phyloP scores from a whole-genome alignment of 2,888 invertebrate genomes.

The Gerosis bhagava region DNA sequence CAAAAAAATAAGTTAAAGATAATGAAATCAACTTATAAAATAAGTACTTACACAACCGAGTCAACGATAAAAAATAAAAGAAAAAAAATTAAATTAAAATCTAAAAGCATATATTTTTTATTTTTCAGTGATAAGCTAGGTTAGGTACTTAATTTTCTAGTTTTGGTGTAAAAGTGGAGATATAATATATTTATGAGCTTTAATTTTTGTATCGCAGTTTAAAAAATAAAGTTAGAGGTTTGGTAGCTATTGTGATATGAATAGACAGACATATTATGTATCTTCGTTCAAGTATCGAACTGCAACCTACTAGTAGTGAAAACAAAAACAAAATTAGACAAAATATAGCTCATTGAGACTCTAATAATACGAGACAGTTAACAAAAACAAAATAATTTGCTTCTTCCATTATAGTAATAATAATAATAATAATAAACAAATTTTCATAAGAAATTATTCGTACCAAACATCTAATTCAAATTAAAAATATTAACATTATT shows the following conservation, averaged over 20 bases:
- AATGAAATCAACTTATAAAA: constrained; percentile 70
- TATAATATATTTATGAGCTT: constrained; percentile 55
- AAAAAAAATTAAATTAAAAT: constrained; percentile 41
- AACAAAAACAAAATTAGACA: constrained; percentile 43
- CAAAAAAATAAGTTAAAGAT: constrained; percentile 50
- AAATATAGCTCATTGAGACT: constrained; percentile 38
- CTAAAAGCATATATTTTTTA: constrained; percentile 49
- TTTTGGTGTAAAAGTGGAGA: constrained; percentile 74
- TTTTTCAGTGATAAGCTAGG: constrained; percentile 40
- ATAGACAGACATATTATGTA: constrained; percentile 26
- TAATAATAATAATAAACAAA: constrained; percentile 54
- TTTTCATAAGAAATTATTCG: constrained; percentile 34
- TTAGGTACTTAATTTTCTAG: constrained; percentile 51
- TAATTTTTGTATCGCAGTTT: constrained; percentile 53
- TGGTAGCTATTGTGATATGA: constrained; percentile 45
- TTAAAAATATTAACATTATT: too few relatives aligned
- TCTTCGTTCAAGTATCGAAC: constrained; percentile 36
- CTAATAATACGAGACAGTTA: constrained; percentile 46
- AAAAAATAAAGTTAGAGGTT: constrained; percentile 63
- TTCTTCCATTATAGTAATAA: constrained; percentile 31
- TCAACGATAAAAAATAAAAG: constrained; percentile 60
- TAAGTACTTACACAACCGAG: constrained; percentile 83
- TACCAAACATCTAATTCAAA: constrained; percentile 52
- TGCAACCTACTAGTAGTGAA: constrained; percentile 34
- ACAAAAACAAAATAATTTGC: constrained; percentile 37